Percentiles rank a stretch among this genome's conserved stretches.
These are phyloP conservation scores for Acromyrmex charruanus DNA, from an alignment of 1,140 invertebrate genomes.

Conservation along the genomic window DNA sequence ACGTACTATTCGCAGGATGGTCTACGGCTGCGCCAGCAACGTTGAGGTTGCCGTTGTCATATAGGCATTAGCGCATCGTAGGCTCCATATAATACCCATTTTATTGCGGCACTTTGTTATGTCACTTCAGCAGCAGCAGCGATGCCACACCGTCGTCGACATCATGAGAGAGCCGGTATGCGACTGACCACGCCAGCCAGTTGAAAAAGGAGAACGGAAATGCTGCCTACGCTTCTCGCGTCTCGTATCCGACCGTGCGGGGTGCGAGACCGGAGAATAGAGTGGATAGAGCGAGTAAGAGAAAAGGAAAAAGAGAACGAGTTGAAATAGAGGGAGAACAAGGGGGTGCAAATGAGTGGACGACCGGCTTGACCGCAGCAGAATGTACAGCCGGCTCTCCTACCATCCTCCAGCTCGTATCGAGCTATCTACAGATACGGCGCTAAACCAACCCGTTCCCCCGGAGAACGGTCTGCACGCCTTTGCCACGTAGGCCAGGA, in stretches of 20 bases:
- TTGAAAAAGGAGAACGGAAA: slow-evolving; percentile 63
- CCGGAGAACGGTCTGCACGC: slow-evolving; percentile 42
- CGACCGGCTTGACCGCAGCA: slow-evolving; percentile 78
- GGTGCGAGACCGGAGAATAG: slow-evolving; percentile 12
- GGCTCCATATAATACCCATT: slow-evolving; percentile 64
- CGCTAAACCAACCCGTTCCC: not conserved
- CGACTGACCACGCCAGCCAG: slow-evolving; percentile 24
- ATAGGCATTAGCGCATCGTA: not conserved
- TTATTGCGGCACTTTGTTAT: slow-evolving; percentile 70
- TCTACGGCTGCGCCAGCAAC: not conserved
- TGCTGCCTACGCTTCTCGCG: slow-evolving; percentile 13
- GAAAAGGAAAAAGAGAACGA: not conserved
- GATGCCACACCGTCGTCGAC: slow-evolving; percentile 17
- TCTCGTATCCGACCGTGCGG: slow-evolving; percentile 3
- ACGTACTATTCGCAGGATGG: slow-evolving; percentile 39
- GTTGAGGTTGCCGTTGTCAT: not conserved
- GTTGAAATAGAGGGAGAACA: slow-evolving; percentile 70
- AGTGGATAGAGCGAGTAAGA: not conserved
- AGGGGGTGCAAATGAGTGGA: slow-evolving; percentile 81
- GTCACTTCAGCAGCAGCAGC: slow-evolving; percentile 57
- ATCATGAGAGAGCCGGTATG: slow-evolving; percentile 34
- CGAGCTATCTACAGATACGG: slow-evolving; percentile 47
- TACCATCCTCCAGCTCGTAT: slow-evolving; percentile 56
- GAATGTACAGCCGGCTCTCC: slow-evolving; percentile 69
- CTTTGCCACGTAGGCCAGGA: slow-evolving; percentile 28